These are phyloP conservation scores for Tuberolachnus salignus DNA, from an alignment of 2,888 invertebrate species.

Conservation along the genomic window DNA sequence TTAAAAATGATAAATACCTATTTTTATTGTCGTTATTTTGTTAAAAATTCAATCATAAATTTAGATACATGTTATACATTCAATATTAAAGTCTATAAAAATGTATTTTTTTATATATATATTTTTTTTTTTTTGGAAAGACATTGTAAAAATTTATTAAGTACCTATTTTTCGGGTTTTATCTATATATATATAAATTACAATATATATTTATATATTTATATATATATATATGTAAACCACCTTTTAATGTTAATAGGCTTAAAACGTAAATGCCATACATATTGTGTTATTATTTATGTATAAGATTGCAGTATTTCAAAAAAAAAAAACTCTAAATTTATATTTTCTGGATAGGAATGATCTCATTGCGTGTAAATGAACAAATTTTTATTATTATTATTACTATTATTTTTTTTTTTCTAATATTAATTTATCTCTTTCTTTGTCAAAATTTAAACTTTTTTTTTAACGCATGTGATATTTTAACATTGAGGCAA, in stretches of 20 bases:
- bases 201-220: background rate
- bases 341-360: conserved; percentile 49
- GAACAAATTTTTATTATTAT: conserved; percentile 49
- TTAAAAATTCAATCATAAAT: conserved; percentile 50
- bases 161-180: conserved; percentile 41
- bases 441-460: conserved; percentile 49
- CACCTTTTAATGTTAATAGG: conserved; percentile 38
- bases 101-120: conserved; percentile 39
- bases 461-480: conserved; percentile 50
- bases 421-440: conserved; percentile 39
- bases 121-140: conserved; percentile 32
- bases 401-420: conserved; percentile 14
- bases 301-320: conserved; percentile 54
- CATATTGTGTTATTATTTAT: conserved; percentile 45
- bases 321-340: conserved; percentile 46
- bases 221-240: conserved; percentile 8
- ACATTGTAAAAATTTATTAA: conserved; percentile 38
- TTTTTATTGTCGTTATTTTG: conserved; percentile 49
- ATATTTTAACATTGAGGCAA: conserved; percentile 48
- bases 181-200: background rate
- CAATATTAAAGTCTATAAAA: conserved; percentile 44
- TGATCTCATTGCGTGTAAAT: conserved; percentile 55
- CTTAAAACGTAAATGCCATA: conserved; percentile 41
- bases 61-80: conserved; percentile 53
- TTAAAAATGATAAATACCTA: conserved; percentile 40